These are phyloP conservation scores for Zapornia atra DNA, from an alignment of 2,113 vertebrate species.

Conservation along the genomic window DNA sequence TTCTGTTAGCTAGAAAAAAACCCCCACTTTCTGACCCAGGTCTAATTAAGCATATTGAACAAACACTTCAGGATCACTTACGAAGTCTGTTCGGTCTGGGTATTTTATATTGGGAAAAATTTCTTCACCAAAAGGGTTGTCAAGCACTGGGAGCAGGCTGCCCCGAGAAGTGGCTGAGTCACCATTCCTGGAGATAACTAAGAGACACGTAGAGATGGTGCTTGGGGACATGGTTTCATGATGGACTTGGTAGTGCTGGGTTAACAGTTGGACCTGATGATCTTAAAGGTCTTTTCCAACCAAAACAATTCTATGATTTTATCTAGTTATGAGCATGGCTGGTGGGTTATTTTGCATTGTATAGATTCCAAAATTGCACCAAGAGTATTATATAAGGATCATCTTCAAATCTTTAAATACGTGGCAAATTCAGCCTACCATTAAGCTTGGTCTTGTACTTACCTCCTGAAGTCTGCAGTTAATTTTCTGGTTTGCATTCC, in stretches of 20 bases:
- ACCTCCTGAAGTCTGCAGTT: conserved; percentile 78
- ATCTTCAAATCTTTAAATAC: background rate
- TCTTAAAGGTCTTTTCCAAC: too few relatives aligned
- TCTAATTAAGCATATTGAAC: background rate
- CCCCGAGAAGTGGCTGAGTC: too few relatives aligned
- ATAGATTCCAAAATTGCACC: background rate
- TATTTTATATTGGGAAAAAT: background rate
- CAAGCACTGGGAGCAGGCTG: too few relatives aligned
- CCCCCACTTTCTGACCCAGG: background rate
- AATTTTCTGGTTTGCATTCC: conserved; percentile 74
- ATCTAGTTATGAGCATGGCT: background rate
- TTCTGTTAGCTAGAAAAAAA: conserved; percentile 68
- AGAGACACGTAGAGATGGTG: too few relatives aligned
- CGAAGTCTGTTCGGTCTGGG: background rate
- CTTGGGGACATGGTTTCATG: too few relatives aligned
- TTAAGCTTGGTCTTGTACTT: background rate
- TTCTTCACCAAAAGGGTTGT: too few relatives aligned
- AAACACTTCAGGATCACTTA: background rate
- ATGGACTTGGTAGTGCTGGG: too few relatives aligned
- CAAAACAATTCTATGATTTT: too few relatives aligned
- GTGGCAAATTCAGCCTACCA: background rate
- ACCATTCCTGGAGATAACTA: too few relatives aligned
- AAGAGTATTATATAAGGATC: background rate
- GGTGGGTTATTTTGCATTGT: background rate
- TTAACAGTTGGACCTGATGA: too few relatives aligned